Percentiles rank a stretch among this genome's conserved stretches.
Evolutionary conservation across 2,888 invertebrate genomes (phyloP).

Genomic region (Pherbina coryleti): DNA sequence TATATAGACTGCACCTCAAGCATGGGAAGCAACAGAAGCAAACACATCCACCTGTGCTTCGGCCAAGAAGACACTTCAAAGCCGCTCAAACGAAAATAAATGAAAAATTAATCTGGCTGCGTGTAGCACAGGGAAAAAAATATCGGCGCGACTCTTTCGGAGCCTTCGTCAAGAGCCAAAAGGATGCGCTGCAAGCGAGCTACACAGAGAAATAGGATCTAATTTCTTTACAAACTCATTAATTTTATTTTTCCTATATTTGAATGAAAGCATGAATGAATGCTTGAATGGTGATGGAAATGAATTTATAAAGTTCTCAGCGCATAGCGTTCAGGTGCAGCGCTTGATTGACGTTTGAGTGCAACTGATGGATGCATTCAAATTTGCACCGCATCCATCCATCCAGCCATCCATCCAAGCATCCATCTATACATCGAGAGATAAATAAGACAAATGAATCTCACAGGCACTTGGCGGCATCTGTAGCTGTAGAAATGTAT

Average conservation of each 20-base stretch:
- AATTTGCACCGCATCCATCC: conserved; percentile 21
- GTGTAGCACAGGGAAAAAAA: conserved; percentile 14
- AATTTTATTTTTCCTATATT: not conserved
- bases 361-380: conserved; percentile 39
- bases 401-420: not conserved
- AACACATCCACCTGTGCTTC: not conserved
- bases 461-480: conserved; percentile 40
- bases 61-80: not conserved
- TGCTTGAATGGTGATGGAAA: conserved; percentile 37
- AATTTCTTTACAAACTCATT: conserved; percentile 57
- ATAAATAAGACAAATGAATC: conserved; percentile 57
- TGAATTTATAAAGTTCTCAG: conserved; percentile 49
- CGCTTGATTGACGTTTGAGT: conserved; percentile 54
- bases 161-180: conserved; percentile 2
- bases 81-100: conserved; percentile 45
- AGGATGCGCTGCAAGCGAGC: conserved; percentile 34
- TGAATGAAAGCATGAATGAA: conserved; percentile 8
- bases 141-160: conserved; percentile 32
- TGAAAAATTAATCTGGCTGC: conserved; percentile 46
- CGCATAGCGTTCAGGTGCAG: conserved; percentile 9
- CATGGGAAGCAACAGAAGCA: not conserved
- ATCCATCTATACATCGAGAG: conserved; percentile 10
- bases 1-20: conserved; percentile 46
- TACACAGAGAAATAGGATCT: conserved; percentile 58
- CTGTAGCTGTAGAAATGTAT: not conserved